Percentiles rank a stretch among this genome's conserved stretches.
phyloP scores from a whole-genome alignment of 2,113 vertebrate species.

The Siniperca knerii region DNA sequence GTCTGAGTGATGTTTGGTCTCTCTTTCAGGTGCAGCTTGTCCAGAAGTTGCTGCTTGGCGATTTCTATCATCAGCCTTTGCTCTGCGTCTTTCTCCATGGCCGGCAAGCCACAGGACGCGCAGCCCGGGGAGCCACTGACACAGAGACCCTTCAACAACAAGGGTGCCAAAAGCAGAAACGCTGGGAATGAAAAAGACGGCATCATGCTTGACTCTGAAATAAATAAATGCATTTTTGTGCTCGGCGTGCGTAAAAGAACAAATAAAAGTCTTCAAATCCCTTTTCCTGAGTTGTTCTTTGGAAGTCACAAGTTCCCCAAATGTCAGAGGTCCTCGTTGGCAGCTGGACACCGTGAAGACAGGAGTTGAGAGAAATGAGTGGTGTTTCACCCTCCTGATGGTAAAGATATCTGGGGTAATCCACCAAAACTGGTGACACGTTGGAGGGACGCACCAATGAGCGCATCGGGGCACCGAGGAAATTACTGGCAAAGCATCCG shows the following conservation, averaged over 20 bases:
- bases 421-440: slow-evolving; percentile 86
- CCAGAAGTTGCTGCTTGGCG: slow-evolving; percentile 91
- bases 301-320: slow-evolving; percentile 21
- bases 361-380: slow-evolving; percentile 57
- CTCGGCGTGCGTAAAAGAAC: slow-evolving; percentile 6
- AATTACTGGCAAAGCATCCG: slow-evolving; percentile 68
- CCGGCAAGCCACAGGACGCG: slow-evolving; percentile 81
- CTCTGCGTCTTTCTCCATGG: slow-evolving; percentile 82
- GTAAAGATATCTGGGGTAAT: slow-evolving; percentile 83
- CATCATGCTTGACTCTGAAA: slow-evolving; percentile 31
- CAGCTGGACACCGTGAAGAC: slow-evolving; percentile 56
- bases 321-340: slow-evolving; percentile 29
- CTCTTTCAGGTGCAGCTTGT: slow-evolving; percentile 90
- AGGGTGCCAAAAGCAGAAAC: slow-evolving; percentile 65
- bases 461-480: slow-evolving; percentile 67
- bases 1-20: slow-evolving; percentile 89
- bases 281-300: slow-evolving; percentile 35
- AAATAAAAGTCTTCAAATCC: slow-evolving; percentile 23
- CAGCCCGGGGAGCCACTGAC: slow-evolving; percentile 73
- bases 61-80: slow-evolving; percentile 86
- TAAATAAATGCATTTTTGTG: slow-evolving; percentile 46
- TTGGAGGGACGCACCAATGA: slow-evolving; percentile 85
- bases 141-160: slow-evolving; percentile 58
- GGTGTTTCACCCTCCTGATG: slow-evolving; percentile 66
- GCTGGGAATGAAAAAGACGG: slow-evolving; percentile 20